phyloP scores from a whole-genome alignment of 1,140 invertebrate species.

The silkworm (Bombyx mori) region DNA sequence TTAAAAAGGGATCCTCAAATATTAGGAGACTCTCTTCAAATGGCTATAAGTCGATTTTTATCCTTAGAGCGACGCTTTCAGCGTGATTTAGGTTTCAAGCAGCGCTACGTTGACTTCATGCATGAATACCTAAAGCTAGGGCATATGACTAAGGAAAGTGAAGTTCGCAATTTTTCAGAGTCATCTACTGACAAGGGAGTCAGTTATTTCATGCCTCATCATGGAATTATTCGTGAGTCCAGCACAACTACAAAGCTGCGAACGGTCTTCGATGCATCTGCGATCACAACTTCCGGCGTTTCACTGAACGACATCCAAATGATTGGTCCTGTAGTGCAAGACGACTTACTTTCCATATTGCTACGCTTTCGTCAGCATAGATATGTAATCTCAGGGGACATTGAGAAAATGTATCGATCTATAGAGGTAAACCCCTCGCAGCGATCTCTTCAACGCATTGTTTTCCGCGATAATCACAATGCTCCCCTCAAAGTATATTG shows the following conservation, averaged over 20 bases:
- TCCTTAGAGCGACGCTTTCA: conserved; percentile 11
- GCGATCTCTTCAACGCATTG: conserved; percentile 31
- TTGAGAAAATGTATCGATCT: conserved; percentile 39
- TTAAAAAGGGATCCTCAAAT: too few relatives aligned
- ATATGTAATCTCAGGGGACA: conserved; percentile 24
- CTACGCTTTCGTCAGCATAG: conserved; percentile 25
- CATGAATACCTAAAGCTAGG: conserved; percentile 37
- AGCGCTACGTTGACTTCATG: conserved; percentile 32
- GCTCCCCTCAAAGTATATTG: conserved; percentile 11
- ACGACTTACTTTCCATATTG: conserved; percentile 30
- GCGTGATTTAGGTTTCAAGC: conserved; percentile 18
- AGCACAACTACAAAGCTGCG: conserved; percentile 35
- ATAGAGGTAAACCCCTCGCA: conserved; percentile 27
- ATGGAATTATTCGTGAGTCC: conserved; percentile 33
- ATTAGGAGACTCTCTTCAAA: too few relatives aligned
- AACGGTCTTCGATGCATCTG: conserved; percentile 37
- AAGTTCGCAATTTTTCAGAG: too few relatives aligned
- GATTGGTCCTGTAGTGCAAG: conserved; percentile 31
- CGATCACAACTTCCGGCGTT: conserved; percentile 16
- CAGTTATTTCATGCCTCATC: conserved; percentile 49
- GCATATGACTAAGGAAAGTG: conserved; percentile 32
- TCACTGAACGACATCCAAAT: conserved; percentile 30
- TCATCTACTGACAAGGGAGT: not conserved
- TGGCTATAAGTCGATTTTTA: too few relatives aligned
- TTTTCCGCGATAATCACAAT: conserved; percentile 19